These are phyloP conservation scores for Tetramorium simillimum DNA, from an alignment of 1,140 invertebrate species.

Conservation along the genomic window DNA sequence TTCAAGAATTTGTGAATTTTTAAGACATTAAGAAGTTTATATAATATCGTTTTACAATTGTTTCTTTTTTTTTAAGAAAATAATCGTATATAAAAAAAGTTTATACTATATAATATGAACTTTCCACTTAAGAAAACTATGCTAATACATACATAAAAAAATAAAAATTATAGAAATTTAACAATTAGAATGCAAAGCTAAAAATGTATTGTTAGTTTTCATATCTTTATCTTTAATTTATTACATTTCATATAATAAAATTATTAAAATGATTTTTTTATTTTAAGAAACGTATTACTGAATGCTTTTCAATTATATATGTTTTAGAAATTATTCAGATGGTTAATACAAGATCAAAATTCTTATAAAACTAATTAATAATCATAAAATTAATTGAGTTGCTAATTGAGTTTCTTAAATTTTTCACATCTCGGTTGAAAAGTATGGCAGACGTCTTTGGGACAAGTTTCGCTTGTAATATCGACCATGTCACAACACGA, in stretches of 20 bases:
- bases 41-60: too few species aligned
- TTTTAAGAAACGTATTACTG: neutral
- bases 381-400: neutral
- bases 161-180: too few species aligned
- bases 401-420: neutral
- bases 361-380: neutral
- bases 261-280: neutral
- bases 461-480: constrained; percentile 34
- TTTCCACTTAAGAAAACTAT: too few species aligned
- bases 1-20: too few species aligned
- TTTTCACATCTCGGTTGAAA: constrained; percentile 9
- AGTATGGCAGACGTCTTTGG: neutral
- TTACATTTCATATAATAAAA: neutral
- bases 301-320: neutral
- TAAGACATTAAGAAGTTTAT: too few species aligned
- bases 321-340: neutral
- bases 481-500: constrained; percentile 31
- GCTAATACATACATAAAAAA: too few species aligned
- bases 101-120: too few species aligned
- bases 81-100: too few species aligned
- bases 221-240: too few species aligned
- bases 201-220: too few species aligned
- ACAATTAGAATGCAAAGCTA: too few species aligned
- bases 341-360: neutral
- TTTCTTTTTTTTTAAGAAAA: too few species aligned